These are phyloP conservation scores for Drosophila arizonae DNA, from an alignment of 1,140 invertebrate species.

Conservation along the genomic window DNA sequence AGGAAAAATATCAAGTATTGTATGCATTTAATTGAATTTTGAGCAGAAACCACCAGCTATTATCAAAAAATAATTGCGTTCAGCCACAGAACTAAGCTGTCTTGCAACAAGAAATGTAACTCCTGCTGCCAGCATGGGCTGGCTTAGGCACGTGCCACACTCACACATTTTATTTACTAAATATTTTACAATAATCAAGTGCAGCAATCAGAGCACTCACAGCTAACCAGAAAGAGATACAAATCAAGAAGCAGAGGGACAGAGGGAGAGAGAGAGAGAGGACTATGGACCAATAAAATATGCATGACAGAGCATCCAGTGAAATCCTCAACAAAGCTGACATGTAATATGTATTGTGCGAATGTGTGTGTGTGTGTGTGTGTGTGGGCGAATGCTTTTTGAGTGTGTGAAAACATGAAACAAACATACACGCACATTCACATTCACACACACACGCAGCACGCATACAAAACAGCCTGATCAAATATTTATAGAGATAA, in stretches of 20 bases:
- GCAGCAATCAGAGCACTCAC: slow-evolving; percentile 45
- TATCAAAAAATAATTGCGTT: too few relatives aligned
- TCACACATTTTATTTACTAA: slow-evolving; percentile 33
- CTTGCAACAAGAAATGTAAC: too few relatives aligned
- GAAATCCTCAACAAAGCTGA: slow-evolving; percentile 53
- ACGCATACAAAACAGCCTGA: slow-evolving; percentile 38
- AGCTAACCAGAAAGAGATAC: background rate
- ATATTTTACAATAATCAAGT: slow-evolving; percentile 57
- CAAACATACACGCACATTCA: slow-evolving; percentile 6
- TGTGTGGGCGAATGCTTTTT: slow-evolving; percentile 4
- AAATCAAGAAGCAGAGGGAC: background rate
- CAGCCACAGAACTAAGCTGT: background rate
- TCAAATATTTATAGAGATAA: slow-evolving; percentile 59
- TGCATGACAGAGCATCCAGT: slow-evolving; percentile 32
- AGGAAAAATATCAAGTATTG: too few relatives aligned
- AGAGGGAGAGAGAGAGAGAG: background rate
- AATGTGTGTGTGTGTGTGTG: slow-evolving; percentile 1
- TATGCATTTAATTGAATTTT: too few relatives aligned
- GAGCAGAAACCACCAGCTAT: too few relatives aligned
- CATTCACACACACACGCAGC: slow-evolving; percentile 13
- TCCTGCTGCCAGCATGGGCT: too few relatives aligned
- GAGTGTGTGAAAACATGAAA: slow-evolving; percentile 26
- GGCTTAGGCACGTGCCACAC: background rate
- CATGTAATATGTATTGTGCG: slow-evolving; percentile 45
- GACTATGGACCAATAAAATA: slow-evolving; percentile 40